Evolutionary conservation across 2,888 invertebrate species (phyloP).

Genomic region (Coelogynopora nodosa): DNA sequence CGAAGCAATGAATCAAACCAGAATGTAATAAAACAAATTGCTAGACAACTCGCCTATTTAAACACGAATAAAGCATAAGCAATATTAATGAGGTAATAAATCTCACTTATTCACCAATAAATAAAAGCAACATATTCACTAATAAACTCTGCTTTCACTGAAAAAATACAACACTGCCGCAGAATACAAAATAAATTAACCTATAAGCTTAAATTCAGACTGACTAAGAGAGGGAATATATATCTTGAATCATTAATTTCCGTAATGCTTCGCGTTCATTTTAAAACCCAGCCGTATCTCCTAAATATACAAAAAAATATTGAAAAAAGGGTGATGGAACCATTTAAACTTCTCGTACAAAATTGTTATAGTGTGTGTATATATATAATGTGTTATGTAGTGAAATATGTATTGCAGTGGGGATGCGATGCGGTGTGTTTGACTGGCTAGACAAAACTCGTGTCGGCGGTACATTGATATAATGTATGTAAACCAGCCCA

Average conservation of each 20-base stretch:
- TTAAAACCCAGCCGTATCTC: too few relatives aligned
- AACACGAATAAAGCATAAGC: neutral
- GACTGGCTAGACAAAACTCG: neutral
- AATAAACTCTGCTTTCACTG: too few relatives aligned
- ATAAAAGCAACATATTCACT: neutral
- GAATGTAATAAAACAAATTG: neutral
- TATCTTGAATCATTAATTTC: neutral
- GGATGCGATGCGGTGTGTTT: neutral
- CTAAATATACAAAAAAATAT: too few relatives aligned
- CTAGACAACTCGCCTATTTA: neutral
- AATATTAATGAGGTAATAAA: neutral
- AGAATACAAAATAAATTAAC: neutral
- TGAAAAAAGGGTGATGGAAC: neutral
- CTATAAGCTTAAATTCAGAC: neutral
- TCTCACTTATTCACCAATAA: slow-evolving; percentile 18
- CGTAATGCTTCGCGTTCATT: too few relatives aligned
- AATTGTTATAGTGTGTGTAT: neutral
- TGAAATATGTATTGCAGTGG: neutral
- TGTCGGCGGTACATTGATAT: neutral
- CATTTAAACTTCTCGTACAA: neutral
- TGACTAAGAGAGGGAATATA: neutral
- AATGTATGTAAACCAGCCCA: neutral
- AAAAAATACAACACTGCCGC: neutral
- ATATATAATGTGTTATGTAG: neutral
- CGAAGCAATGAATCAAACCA: neutral